phyloP scores from a whole-genome alignment of 2,113 vertebrate species.

The Phyllostomus discolor region DNA sequence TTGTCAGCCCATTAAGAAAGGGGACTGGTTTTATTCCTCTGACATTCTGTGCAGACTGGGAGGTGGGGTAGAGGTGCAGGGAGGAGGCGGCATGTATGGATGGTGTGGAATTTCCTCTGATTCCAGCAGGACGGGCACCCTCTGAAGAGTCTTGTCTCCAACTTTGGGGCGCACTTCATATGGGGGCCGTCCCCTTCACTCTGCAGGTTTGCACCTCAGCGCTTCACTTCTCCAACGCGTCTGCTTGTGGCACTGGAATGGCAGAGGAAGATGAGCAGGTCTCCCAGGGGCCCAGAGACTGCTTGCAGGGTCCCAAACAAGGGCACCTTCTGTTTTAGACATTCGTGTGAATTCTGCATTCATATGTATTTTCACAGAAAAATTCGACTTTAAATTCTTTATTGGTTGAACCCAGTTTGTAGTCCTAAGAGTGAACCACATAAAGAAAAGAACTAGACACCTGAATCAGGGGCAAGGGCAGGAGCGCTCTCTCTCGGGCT shows the following conservation, averaged over 20 bases:
- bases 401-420: neutral
- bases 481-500: neutral
- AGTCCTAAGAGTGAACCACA: neutral
- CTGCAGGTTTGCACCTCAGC: neutral
- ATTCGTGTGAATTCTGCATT: neutral
- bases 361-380: neutral
- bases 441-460: neutral
- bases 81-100: neutral
- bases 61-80: neutral
- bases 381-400: neutral
- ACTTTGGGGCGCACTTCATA: accelerated
- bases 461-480: neutral
- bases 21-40: neutral
- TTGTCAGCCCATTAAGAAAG: neutral
- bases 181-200: neutral
- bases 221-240: neutral
- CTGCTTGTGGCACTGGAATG: neutral
- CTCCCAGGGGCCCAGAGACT: neutral
- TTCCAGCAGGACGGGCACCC: neutral
- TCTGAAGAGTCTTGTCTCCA: neutral
- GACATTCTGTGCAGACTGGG: neutral
- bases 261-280: neutral
- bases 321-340: neutral
- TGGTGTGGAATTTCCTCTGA: neutral
- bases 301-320: neutral